Evolutionary conservation across 2,888 invertebrate genomes (phyloP), one percentile per base, ranked within the genome.

Genomic region (Toxonevra muliebris): DNA sequence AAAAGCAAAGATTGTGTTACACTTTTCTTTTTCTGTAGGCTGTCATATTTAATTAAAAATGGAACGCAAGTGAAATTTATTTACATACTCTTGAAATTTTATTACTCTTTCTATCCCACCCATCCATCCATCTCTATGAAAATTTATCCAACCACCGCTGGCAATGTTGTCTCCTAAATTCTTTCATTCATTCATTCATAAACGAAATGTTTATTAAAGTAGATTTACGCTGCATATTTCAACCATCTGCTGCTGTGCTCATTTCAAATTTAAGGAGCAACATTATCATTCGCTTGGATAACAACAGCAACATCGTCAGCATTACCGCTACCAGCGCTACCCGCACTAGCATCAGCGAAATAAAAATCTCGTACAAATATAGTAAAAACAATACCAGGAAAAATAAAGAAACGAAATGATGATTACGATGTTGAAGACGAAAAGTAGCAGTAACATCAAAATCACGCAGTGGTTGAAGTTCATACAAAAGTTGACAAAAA

Each of bases 121-220:
- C n/a, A 13, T 48, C 5, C 50, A 12, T 42, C 15, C 19, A 30
- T 40, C 20, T 41, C n/a, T 12, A 40, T 20, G 42, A n/a, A 52
- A 48, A 13, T 20, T 45, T 43, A 59, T 43, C 41, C 19, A 42
- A 54, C 45, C n/a, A n/a, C n/a, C n/a, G n/a, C n/a, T 30, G 42
- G 43, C 58, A 15, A 10, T 45, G 43, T 30, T 30, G 30, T 30
- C 30, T 30, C 30, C 30, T 30, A 30, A 2, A 30, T 30, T 30
- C 30, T 4, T 30, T 30, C 30, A 30, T 30, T 30, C 40, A 55
- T 55, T 41, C 57, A 52, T 53, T 58, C 58, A 63, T 53, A 63
- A 65, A 42, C 59, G 58, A 71, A 69, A 69, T 58, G 61, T 57
- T 71, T 71, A 69, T 68, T 69, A 70, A 65, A 70, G 66, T 65